Conservation (phyloP, 2,113 vertebrate genomes). For the Herpailurus yagouaroundi region DNA sequence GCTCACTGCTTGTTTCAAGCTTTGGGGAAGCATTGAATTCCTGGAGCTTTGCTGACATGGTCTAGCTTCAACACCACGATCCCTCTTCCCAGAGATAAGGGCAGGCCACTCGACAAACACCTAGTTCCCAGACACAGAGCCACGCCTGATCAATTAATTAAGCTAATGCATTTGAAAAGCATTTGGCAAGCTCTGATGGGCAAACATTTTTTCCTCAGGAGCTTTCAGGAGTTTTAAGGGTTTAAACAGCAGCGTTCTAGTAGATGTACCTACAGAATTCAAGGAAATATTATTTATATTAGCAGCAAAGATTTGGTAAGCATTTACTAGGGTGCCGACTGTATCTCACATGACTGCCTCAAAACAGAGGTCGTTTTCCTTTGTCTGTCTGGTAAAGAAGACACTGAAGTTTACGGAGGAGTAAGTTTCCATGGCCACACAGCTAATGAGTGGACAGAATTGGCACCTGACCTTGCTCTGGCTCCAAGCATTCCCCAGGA, state of each 20-base stretch:
- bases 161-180: background rate
- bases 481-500: background rate
- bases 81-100: background rate
- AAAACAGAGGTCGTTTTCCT: background rate
- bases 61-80: background rate
- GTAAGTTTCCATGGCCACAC: background rate
- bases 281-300: background rate
- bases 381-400: background rate
- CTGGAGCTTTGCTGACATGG: background rate
- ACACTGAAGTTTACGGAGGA: background rate
- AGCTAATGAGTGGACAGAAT: background rate
- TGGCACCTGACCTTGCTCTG: background rate
- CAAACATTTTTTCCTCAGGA: background rate
- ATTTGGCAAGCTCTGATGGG: background rate
- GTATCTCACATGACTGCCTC: background rate
- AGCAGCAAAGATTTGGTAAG: background rate
- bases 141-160: background rate
- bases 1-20: background rate
- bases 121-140: background rate
- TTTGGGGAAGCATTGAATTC: background rate
- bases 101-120: background rate
- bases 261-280: background rate
- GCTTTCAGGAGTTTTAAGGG: background rate
- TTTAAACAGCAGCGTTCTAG: background rate
- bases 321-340: background rate